Percentiles rank a stretch among this genome's conserved stretches.
phyloP scores from a whole-genome alignment of 1,140 invertebrate genomes.

The Anastrepha ludens region DNA sequence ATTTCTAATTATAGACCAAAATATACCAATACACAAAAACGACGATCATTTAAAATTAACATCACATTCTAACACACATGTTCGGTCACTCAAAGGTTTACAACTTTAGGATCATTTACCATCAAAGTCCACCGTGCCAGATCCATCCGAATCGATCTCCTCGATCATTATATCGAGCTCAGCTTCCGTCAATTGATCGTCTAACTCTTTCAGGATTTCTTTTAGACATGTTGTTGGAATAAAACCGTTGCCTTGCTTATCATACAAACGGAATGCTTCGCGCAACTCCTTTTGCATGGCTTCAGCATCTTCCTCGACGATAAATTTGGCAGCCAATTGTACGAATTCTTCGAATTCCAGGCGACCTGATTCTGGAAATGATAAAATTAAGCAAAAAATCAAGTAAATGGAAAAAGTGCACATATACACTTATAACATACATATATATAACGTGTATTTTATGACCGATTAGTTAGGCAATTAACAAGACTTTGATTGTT shows the following conservation, averaged over 20 bases:
- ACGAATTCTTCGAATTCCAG: conserved; percentile 97
- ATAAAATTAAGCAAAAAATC: background rate
- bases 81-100: background rate
- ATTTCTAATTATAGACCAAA: background rate
- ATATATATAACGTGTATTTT: too few species aligned
- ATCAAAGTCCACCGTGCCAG: conserved; percentile 82
- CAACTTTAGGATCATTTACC: conserved; percentile 70
- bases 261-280: conserved; percentile 93
- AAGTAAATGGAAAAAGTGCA: background rate
- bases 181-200: conserved; percentile 93
- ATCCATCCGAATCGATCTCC: conserved; percentile 96
- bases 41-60: too few species aligned
- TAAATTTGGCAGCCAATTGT: conserved; percentile 93
- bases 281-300: conserved; percentile 93
- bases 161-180: conserved; percentile 97
- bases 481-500: too few species aligned
- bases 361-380: conserved; percentile 88
- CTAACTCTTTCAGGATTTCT: conserved; percentile 93
- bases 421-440: too few species aligned
- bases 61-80: too few species aligned
- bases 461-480: too few species aligned
- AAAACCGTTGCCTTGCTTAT: conserved; percentile 94
- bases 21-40: background rate
- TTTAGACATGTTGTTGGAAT: conserved; percentile 94
- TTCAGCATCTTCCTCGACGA: conserved; percentile 95